A percentile compares a stretch with the other conserved stretches of the same genome.
phyloP scores from a whole-genome alignment of 1,140 invertebrate genomes.

The Phocides pigmalion region DNA sequence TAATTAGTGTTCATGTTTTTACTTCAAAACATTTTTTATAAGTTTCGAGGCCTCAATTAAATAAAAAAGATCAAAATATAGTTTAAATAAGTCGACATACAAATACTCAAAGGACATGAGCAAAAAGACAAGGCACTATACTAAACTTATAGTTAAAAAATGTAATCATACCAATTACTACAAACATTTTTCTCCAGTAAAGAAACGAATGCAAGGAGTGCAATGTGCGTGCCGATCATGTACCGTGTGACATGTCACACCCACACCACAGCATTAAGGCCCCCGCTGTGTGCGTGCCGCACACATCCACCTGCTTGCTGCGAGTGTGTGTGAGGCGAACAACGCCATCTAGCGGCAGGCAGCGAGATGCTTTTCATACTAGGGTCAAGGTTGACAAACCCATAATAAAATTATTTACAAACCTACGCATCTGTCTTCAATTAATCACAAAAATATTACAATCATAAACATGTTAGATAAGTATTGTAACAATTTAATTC shows the following conservation, averaged over 20 bases:
- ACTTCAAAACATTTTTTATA: too few relatives aligned
- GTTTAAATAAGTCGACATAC: too few relatives aligned
- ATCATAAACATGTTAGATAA: conserved; percentile 3
- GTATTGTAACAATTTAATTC: conserved; percentile 7
- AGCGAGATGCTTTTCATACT: conserved; percentile 40
- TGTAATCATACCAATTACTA: background rate
- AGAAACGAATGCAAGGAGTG: conserved; percentile 13
- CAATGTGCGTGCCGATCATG: conserved; percentile 53
- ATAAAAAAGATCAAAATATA: too few relatives aligned
- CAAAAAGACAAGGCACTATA: too few relatives aligned
- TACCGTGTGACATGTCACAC: conserved; percentile 53
- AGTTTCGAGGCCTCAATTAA: too few relatives aligned
- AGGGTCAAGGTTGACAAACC: conserved; percentile 76
- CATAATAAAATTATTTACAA: conserved; percentile 70
- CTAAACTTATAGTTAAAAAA: background rate
- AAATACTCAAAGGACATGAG: too few relatives aligned
- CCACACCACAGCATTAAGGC: conserved; percentile 28
- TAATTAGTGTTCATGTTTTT: too few relatives aligned
- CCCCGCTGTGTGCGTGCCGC: conserved; percentile 57
- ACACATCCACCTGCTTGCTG: conserved; percentile 44
- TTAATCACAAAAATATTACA: conserved; percentile 34
- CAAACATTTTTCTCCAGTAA: conserved; percentile 4
- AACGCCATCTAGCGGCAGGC: conserved; percentile 69
- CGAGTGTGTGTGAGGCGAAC: conserved; percentile 57
- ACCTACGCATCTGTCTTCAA: conserved; percentile 54